phyloP scores from a whole-genome alignment of 2,888 invertebrate genomes.

The Heteropelma amictum region DNA sequence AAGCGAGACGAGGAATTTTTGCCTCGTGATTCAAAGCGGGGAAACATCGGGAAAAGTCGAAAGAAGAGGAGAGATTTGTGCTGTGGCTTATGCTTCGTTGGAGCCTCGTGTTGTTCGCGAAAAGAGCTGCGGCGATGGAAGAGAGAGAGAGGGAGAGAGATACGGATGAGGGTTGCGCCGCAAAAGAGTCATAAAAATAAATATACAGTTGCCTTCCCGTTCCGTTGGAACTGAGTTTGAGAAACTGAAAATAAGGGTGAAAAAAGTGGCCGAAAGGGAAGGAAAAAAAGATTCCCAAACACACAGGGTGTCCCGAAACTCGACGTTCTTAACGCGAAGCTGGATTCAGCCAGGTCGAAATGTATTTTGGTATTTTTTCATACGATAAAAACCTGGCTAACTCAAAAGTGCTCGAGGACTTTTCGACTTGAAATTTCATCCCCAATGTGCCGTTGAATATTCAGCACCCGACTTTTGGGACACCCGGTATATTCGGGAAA shows the following conservation, averaged over 20 bases:
- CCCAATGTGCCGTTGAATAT: too few species aligned
- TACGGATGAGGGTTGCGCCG: constrained; percentile 50
- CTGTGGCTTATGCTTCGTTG: constrained; percentile 13
- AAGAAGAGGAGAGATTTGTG: constrained; percentile 10
- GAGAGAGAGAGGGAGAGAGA: too few species aligned
- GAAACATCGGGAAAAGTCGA: constrained; percentile 14
- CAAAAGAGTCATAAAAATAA: constrained; percentile 62
- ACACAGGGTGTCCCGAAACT: too few species aligned
- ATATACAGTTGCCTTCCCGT: constrained; percentile 40
- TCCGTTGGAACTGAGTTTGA: constrained; percentile 33
- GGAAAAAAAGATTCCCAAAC: too few species aligned
- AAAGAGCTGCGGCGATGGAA: constrained; percentile 47
- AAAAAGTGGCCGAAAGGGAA: neutral
- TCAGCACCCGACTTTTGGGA: too few species aligned
- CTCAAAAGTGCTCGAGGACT: too few species aligned
- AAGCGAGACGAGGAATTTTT: neutral
- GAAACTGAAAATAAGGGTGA: constrained; percentile 38
- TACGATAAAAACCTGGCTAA: too few species aligned
- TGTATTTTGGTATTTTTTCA: too few species aligned
- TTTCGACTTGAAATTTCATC: too few species aligned
- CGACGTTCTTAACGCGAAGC: too few species aligned
- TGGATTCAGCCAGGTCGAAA: too few species aligned
- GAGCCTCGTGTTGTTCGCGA: constrained; percentile 48
- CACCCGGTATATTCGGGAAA: too few species aligned
- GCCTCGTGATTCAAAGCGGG: constrained; percentile 19